A percentile compares a stretch with the other conserved stretches of the same genome.
Conservation (phyloP, 2,888 invertebrate genomes). For the Sinhomidia bicolor region DNA sequence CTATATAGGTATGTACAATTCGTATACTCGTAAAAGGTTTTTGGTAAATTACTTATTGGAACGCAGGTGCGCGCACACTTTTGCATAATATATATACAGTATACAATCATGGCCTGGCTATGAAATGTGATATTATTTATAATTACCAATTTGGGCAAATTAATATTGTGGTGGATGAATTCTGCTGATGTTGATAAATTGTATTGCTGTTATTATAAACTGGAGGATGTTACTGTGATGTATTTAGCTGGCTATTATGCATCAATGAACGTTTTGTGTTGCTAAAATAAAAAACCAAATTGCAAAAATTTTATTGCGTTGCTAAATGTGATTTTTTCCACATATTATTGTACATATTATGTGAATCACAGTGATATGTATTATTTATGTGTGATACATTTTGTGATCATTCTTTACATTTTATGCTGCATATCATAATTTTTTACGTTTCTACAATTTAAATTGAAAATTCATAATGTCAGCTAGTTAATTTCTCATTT, state of each 20-base stretch:
- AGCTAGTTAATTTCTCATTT: no score
- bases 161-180: constrained; percentile 4
- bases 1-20: not conserved
- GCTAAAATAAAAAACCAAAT: constrained; percentile 49
- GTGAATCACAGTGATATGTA: not conserved
- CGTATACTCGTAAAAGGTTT: not conserved
- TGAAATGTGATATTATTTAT: constrained; percentile 16
- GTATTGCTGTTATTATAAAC: constrained; percentile 23
- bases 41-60: not conserved
- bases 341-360: no score
- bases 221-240: constrained; percentile 66
- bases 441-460: no score
- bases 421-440: no score
- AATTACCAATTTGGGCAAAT: not conserved
- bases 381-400: constrained; percentile 7
- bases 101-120: not conserved
- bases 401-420: not conserved
- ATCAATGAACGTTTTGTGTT: constrained; percentile 40
- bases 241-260: constrained; percentile 66
- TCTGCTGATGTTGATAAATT: constrained; percentile 17
- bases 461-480: no score
- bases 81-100: not conserved
- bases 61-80: not conserved
- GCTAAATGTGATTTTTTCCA: no score
- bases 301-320: no score